A percentile compares a stretch with the other conserved stretches of the same genome.
Conservation (phyloP, 2,888 invertebrate species). For the Blera fallax region DNA sequence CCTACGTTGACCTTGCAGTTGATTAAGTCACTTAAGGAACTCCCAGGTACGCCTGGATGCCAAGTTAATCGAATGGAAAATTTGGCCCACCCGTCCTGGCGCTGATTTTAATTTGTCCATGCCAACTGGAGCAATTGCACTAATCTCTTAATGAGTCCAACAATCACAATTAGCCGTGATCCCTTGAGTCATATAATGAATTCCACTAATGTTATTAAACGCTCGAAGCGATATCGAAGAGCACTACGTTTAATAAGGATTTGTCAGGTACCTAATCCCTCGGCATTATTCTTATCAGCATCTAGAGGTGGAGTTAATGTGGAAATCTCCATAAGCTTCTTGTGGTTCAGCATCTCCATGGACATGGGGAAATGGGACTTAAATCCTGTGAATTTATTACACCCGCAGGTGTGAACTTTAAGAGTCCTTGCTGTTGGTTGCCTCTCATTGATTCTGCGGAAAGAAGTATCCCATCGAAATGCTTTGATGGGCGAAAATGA, state of each 20-base stretch:
- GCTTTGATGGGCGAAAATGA: neutral
- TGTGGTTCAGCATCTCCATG: neutral
- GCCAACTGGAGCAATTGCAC: neutral
- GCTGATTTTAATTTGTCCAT: neutral
- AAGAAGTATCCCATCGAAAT: neutral
- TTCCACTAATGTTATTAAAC: constrained; percentile 17
- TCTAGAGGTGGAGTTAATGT: neutral
- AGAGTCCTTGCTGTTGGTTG: neutral
- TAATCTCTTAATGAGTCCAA: constrained; percentile 23
- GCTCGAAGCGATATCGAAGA: too few relatives aligned
- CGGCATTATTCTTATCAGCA: neutral
- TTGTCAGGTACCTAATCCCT: neutral
- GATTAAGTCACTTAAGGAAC: neutral
- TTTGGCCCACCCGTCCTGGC: neutral
- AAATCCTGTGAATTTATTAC: neutral
- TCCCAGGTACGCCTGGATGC: neutral
- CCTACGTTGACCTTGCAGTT: neutral
- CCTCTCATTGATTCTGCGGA: neutral
- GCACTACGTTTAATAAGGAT: neutral
- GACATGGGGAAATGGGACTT: neutral
- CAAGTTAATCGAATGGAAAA: neutral
- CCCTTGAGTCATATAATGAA: neutral
- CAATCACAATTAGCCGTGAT: constrained; percentile 23
- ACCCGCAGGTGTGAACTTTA: neutral
- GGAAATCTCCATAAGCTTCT: neutral